Evolutionary conservation across 2,113 vertebrate genomes (phyloP), one percentile per base, ranked within the genome.

Genomic region (Chaetodon trifascialis): DNA sequence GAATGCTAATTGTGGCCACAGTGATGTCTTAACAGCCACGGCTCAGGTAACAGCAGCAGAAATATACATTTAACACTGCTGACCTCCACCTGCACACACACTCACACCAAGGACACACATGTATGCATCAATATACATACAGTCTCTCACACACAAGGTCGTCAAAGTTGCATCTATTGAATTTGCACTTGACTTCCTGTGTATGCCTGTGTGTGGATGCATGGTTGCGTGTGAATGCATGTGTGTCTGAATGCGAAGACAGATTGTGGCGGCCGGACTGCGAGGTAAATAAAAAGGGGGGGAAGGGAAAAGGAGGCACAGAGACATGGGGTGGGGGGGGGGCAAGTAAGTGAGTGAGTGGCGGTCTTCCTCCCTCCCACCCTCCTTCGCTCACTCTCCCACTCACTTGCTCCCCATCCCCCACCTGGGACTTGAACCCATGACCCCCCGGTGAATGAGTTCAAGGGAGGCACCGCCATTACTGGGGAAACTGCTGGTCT

Each of bases 361-460:
- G 67, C 14, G 19, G 60, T 83, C 86, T 79, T 25, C 54, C 49
- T 86, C 86, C 80, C 17, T 51, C 15, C 51, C 69, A 80, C 56
- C 25, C 65, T 72, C 65, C 71, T 19, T 76, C 76, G 56, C 80
- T 85, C 78, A 69, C 79, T 73, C 77, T 78, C 66, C 65, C 75
- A 82, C 80, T 80, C 21, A 80, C 52, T 75, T 76, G 58, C 79
- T 77, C 81, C 82, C 88, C 88, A 77, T 83, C 91, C 91, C 87
- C 90, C 92, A 93, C 80, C 59, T 80, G 93, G 93, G 94, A 95
- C 92, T 94, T 94, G 94, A 95, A 95, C 94, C 92, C 86, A 67
- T 94, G 93, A 95, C 93, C 94, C 77, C 25, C 58, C 66, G 83
- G 92, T 95, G 93, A 92, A 92, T 90, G 92, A 92, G 94, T 95